These are phyloP conservation scores for Syndactyla subalaris DNA, from an alignment of 2,797 vertebrate species.

Conservation along the genomic window DNA sequence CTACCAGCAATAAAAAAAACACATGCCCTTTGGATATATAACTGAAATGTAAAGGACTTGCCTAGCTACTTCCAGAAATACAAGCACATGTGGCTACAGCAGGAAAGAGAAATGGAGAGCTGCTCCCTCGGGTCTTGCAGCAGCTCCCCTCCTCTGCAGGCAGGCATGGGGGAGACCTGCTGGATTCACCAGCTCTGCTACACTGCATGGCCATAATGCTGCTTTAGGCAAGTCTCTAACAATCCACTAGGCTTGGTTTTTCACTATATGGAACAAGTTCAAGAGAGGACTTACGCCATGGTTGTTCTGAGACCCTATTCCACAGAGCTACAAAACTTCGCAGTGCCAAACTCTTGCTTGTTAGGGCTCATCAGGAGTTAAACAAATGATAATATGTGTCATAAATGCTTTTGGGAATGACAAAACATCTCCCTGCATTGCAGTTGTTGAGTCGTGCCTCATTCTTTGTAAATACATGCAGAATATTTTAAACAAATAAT, in stretches of 20 bases:
- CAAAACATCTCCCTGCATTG: neutral
- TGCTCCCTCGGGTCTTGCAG: neutral
- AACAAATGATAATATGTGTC: neutral
- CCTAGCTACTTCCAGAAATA: neutral
- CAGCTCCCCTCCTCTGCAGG: neutral
- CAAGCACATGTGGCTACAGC: neutral
- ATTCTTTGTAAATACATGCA: neutral
- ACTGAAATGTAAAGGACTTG: neutral
- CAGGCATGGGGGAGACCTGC: accelerated
- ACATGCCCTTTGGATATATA: neutral
- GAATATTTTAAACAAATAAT: constrained; percentile 8
- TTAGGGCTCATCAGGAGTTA: neutral
- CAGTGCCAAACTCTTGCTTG: neutral
- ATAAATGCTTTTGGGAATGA: neutral
- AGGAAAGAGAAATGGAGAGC: neutral
- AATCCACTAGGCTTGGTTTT: neutral
- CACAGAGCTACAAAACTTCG: neutral
- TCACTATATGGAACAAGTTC: neutral
- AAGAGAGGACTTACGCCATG: accelerated
- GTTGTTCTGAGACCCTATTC: neutral
- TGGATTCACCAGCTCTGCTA: neutral
- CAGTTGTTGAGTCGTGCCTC: neutral
- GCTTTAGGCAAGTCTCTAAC: neutral
- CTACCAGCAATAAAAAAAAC: neutral
- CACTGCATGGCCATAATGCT: neutral